phyloP scores from a whole-genome alignment of 2,797 vertebrate species.

The Okamejei kenojei region DNA sequence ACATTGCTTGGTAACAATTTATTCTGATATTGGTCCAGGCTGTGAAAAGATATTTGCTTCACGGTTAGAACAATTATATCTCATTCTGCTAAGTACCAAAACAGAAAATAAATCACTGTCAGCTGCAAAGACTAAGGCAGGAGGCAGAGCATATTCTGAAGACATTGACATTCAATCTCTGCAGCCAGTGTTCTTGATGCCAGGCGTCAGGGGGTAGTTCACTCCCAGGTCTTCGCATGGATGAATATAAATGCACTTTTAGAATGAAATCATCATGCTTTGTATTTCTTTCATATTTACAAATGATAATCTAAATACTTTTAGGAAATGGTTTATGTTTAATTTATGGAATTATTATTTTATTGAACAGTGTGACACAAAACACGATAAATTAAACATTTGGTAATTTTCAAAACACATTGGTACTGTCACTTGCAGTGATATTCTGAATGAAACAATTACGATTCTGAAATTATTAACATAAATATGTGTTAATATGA shows the following conservation, averaged over 20 bases:
- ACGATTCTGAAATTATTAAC: neutral
- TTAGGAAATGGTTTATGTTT: constrained; percentile 9
- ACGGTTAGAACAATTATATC: neutral
- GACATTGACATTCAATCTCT: neutral
- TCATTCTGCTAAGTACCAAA: neutral
- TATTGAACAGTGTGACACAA: neutral
- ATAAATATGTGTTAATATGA: neutral
- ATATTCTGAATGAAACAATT: constrained; percentile 12
- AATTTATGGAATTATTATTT: constrained; percentile 2
- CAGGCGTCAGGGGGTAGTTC: neutral
- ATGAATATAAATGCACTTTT: neutral
- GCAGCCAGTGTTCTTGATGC: neutral
- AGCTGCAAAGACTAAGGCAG: constrained; percentile 8
- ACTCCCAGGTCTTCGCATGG: neutral
- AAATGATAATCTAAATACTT: constrained; percentile 12
- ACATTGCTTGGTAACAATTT: neutral
- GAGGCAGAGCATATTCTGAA: neutral
- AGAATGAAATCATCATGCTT: too few relatives aligned
- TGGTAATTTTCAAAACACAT: neutral
- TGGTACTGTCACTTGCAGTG: neutral
- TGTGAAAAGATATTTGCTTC: neutral
- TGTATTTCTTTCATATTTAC: neutral
- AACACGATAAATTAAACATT: constrained; percentile 29
- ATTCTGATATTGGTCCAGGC: neutral
- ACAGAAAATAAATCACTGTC: neutral